These are phyloP conservation scores for Oncorhynchus kisutch DNA, from an alignment of 2,113 vertebrate genomes.

Conservation along the genomic window DNA sequence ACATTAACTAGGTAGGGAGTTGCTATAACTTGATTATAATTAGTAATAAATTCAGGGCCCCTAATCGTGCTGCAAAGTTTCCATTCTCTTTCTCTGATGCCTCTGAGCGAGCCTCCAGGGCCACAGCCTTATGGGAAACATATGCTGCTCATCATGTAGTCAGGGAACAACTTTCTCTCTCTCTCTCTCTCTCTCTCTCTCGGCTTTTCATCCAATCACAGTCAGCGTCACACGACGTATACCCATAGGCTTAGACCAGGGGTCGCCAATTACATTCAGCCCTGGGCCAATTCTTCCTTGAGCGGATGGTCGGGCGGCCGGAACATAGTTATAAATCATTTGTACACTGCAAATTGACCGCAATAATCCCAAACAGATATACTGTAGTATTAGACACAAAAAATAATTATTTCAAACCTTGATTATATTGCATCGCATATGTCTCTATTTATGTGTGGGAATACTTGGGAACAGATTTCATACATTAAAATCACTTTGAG, in stretches of 20 bases:
- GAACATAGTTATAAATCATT: no score
- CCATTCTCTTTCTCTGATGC: background rate
- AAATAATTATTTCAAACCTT: no score
- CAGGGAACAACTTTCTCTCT: background rate
- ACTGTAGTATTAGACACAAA: no score
- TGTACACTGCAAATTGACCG: no score
- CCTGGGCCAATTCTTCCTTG: background rate
- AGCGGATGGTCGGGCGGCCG: no score
- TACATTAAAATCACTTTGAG: no score
- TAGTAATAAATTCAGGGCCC: no score
- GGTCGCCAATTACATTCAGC: background rate
- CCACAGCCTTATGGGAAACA: background rate
- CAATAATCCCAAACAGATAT: no score
- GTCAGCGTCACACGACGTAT: background rate
- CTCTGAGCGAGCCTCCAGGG: background rate
- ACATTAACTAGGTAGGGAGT: background rate
- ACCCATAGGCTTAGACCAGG: background rate
- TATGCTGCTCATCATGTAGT: background rate
- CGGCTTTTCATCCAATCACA: background rate
- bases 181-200: background rate
- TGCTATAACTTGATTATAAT: no score
- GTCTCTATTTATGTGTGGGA: no score
- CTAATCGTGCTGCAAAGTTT: background rate
- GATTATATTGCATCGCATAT: no score
- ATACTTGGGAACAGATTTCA: no score